Conservation (phyloP, 2,888 invertebrate genomes). For the Lamellibrachia columna region DNA sequence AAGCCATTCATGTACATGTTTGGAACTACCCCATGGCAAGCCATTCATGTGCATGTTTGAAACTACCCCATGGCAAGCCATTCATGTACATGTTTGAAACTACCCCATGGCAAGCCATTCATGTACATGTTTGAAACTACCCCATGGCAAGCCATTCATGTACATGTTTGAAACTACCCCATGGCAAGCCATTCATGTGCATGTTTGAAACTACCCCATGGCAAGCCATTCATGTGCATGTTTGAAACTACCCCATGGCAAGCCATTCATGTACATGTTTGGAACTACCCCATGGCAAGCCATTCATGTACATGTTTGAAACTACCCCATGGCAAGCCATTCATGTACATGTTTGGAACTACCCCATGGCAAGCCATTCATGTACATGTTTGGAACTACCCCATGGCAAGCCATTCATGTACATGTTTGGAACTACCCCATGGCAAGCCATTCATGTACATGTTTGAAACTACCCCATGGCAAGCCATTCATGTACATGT, state of each 20-base stretch:
- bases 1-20: neutral
- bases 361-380: neutral
- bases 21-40: neutral
- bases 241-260: neutral
- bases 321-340: neutral
- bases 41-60: too few species aligned
- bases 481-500: neutral
- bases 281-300: neutral
- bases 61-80: neutral
- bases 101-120: neutral
- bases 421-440: neutral
- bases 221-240: neutral
- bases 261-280: neutral
- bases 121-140: neutral
- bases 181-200: neutral
- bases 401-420: neutral
- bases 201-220: neutral
- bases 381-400: neutral
- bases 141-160: neutral
- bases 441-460: neutral
- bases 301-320: neutral
- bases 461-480: neutral
- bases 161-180: neutral
- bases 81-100: neutral
- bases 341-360: too few species aligned